phyloP scores from a whole-genome alignment of 2,888 invertebrate genomes.

The Colostygia pectinataria region DNA sequence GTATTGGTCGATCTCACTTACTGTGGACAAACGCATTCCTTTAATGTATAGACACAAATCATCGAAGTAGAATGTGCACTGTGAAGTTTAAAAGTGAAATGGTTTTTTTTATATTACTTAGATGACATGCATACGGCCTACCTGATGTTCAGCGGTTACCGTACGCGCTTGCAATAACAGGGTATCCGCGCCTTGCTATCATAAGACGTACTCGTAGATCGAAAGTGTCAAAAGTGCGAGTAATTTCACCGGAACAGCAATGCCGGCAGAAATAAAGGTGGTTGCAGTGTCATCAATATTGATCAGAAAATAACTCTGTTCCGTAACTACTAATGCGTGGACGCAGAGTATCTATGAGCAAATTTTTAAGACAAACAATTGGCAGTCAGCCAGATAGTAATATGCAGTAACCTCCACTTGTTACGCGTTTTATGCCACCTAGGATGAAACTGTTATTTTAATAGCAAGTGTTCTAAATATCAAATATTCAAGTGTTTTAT shows the following conservation, averaged over 20 bases:
- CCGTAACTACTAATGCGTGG: conserved; percentile 9
- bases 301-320: conserved; percentile 21
- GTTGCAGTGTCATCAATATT: neutral
- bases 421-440: conserved; percentile 13
- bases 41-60: too few species aligned
- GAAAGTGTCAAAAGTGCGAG: too few species aligned
- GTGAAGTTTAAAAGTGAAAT: too few species aligned
- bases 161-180: too few species aligned
- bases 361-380: conserved; percentile 14
- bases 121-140: too few species aligned
- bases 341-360: conserved; percentile 14
- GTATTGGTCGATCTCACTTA: conserved; percentile 92
- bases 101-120: too few species aligned
- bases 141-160: too few species aligned
- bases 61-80: too few species aligned
- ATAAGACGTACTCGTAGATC: too few species aligned
- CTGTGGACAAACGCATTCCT: conserved; percentile 56
- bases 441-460: conserved; percentile 16
- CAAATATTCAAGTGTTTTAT: too few species aligned
- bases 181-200: too few species aligned
- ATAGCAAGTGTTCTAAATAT: conserved; percentile 10
- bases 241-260: neutral
- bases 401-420: conserved; percentile 16
- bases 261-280: neutral
- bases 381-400: conserved; percentile 15